These are phyloP conservation scores for Theonella swinhoei DNA, from an alignment of 37 sponge, comb jelly and placozoan genomes.

Conservation along the genomic window DNA sequence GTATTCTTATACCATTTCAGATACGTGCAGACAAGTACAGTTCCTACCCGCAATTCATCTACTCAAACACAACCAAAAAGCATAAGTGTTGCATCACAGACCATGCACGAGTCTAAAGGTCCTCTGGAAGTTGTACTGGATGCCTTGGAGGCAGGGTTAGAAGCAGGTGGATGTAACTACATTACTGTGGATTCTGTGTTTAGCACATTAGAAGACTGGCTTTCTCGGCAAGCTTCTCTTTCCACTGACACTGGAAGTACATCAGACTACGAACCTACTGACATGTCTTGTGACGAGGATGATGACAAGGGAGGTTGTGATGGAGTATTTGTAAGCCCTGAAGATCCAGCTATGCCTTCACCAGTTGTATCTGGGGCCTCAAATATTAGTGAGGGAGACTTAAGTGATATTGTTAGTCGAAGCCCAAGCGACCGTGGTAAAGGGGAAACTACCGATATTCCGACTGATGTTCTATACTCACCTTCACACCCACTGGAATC, in stretches of 20 bases:
- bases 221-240: neutral
- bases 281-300: conserved; percentile 11
- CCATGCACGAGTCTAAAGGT: neutral
- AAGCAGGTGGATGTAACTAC: neutral
- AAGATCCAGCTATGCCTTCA: conserved; percentile 10
- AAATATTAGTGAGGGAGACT: conserved; percentile 58
- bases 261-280: conserved; percentile 2
- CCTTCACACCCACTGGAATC: neutral
- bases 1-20: too few relatives aligned
- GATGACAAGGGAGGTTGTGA: neutral
- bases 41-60: neutral
- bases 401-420: conserved; percentile 9
- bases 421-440: neutral
- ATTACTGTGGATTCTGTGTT: neutral
- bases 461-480: neutral
- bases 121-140: neutral
- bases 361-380: conserved; percentile 63
- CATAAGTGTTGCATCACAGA: neutral
- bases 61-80: neutral
- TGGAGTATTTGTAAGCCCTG: neutral
- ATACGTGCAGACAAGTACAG: neutral
- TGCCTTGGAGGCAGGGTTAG: neutral
- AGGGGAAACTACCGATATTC: neutral
- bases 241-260: neutral
- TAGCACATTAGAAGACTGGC: neutral